Evolutionary conservation across 2,888 invertebrate species (phyloP).

Genomic region (Tricholauxania praeusta): DNA sequence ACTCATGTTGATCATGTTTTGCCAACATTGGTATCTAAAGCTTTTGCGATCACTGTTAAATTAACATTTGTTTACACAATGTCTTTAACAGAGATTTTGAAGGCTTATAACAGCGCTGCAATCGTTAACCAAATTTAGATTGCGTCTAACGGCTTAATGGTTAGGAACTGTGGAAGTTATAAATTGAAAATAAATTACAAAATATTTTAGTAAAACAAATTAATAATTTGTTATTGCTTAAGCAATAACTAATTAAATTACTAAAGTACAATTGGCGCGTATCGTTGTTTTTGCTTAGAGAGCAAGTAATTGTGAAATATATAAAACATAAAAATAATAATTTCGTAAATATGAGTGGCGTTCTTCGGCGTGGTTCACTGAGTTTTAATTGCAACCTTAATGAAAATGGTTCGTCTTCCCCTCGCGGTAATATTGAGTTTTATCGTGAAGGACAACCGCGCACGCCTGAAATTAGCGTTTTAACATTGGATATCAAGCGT

Average conservation of each 20-base stretch:
- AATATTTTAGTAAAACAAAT: conserved; percentile 5
- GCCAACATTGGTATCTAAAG: conserved; percentile 1
- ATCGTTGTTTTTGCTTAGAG: background rate
- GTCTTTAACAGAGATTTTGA: conserved; percentile 10
- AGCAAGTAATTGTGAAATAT: background rate
- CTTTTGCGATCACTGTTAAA: conserved; percentile 29
- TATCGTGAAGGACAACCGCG: conserved; percentile 58
- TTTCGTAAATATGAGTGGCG: conserved; percentile 59
- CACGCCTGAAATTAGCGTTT: conserved; percentile 65
- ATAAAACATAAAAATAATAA: background rate
- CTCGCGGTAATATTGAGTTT: conserved; percentile 56
- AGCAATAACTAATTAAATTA: background rate
- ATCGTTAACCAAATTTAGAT: conserved; percentile 60
- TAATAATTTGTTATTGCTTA: background rate
- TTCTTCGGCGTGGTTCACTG: conserved; percentile 62
- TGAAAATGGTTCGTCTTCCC: conserved; percentile 31
- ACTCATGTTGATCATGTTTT: background rate
- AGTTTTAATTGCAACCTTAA: conserved; percentile 56
- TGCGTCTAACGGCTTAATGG: conserved; percentile 48
- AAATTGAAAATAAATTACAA: conserved; percentile 38
- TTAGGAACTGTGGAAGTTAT: conserved; percentile 48
- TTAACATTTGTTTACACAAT: background rate
- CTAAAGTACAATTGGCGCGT: background rate
- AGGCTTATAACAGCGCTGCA: conserved; percentile 55
- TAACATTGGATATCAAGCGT: conserved; percentile 63